Percentiles rank a stretch among this genome's conserved stretches.
Conservation (phyloP, 2,888 invertebrate genomes). For the Xiphydria camelus region DNA sequence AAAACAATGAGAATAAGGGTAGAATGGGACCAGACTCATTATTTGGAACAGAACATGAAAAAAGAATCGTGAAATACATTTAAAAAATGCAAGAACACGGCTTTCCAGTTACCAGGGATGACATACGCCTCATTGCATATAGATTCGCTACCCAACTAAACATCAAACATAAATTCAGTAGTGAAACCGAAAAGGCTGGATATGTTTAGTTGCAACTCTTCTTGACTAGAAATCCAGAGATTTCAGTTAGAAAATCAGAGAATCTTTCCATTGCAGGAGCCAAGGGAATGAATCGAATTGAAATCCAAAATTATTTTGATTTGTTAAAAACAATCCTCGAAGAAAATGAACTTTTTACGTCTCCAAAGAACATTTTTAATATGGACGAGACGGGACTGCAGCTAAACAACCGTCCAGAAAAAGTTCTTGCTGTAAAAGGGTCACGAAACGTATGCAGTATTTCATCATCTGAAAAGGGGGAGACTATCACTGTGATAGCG, state of each 20-base stretch:
- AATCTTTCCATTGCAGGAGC: slow-evolving; percentile 35
- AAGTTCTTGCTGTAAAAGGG: slow-evolving; percentile 46
- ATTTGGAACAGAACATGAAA: slow-evolving; percentile 20
- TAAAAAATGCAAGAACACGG: slow-evolving; percentile 25
- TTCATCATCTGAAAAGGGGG: slow-evolving; percentile 44
- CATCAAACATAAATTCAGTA: slow-evolving; percentile 34
- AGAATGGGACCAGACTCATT: slow-evolving; percentile 4
- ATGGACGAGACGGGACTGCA: slow-evolving; percentile 50
- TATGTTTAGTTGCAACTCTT: slow-evolving; percentile 34
- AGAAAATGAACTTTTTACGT: slow-evolving; percentile 34
- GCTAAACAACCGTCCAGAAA: slow-evolving; percentile 47
- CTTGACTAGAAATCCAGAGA: slow-evolving; percentile 25
- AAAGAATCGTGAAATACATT: slow-evolving; percentile 23
- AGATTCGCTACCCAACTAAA: slow-evolving; percentile 30
- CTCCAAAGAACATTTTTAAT: slow-evolving; percentile 46
- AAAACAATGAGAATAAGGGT: not conserved
- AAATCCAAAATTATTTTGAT: slow-evolving; percentile 33
- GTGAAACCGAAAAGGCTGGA: slow-evolving; percentile 32
- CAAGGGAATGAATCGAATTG: slow-evolving; percentile 32
- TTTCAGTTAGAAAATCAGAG: slow-evolving; percentile 36
- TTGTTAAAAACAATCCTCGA: slow-evolving; percentile 28
- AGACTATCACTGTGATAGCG: slow-evolving; percentile 32
- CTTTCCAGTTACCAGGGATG: slow-evolving; percentile 26
- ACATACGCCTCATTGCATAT: slow-evolving; percentile 32
- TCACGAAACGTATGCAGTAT: slow-evolving; percentile 37